Base-by-base conservation (phyloP, 2,888 invertebrate species). In the Elegia similella region DNA sequence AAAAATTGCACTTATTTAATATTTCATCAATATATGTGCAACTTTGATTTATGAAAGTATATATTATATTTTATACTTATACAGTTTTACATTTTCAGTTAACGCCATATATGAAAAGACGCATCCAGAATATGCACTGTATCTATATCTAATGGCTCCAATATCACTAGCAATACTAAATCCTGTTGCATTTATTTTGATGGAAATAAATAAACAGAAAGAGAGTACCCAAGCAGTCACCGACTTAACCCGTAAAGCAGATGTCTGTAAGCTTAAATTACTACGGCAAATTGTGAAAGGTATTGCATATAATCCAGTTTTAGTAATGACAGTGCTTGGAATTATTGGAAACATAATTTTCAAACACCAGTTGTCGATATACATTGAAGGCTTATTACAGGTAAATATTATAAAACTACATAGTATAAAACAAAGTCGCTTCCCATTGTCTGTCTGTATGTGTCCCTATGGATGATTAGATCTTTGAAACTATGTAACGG, bases 301-400 rank as follows among this genome's bases (percentile, higher is more conserved):
- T 55, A 95, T 98, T 55, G 92, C 96, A 60, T 92, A 95, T 10
- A 99, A 99, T 88, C 99, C 98, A 0, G 94, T 98, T 57, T 93
- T 98, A 13, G 92, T 97, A 55, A 98, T 98, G 98, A 98, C 98
- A 0, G 88, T 97, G n/a, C 87, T 98, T 62, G 98, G 98, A 7
- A 95, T 98, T 12, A 80, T 94, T 62, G 97, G 97, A 42, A 98
- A 98, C 81, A 92, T 97, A 62, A 81, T 94, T 42, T 98, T 97
- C 79, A 93, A 94, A 64, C 95, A 97, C 76, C 92, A 94, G 8
- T 82, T 98, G 56, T 98, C 98, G 12, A 82, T 93, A 48, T 93
- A 96, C 63, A 84, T 98, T 34, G 93, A 94, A 68, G 94, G 95
- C 47, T 94, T 97, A 60, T 89, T 98, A 59, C 92, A 95, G 88